Base-by-base conservation (phyloP, 2,113 vertebrate species). In the Mystacornis crossleyi region DNA sequence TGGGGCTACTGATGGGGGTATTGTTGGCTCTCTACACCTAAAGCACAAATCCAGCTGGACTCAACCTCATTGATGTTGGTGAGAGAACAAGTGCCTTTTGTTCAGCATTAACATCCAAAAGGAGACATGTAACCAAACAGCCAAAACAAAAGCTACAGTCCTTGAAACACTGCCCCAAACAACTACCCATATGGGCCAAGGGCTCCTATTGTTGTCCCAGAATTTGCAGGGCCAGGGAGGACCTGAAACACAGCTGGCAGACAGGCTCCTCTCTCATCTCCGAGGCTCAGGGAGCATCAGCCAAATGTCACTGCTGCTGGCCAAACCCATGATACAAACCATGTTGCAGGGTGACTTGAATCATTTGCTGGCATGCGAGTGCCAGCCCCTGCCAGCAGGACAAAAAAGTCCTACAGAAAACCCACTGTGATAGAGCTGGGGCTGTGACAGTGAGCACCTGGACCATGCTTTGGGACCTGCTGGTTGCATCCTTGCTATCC, bases 51-150 rank as follows among this genome's bases (percentile, higher is more conserved):
- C 86, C 89, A 93, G 83, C 80, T 93, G 91, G 86, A 89, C 64
- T 69, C 42, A 66, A 42, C 38, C 33, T 86, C 47, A 7, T 0
- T 65, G 89, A 83, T 95, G 60, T 12, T 2, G 0, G 36, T 38
- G 51, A 45, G 47, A 84, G 75, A 94, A 94, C 91, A 94, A 96
- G 53, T 36, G 53, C 28, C 43, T 91, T 86, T 94, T 96, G 73
- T 91, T 94, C 81, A 51, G 53, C 36, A 36, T 15, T 53, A 91
- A 81, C 28, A 60, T 67, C 47, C 66, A 75, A 89, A 47, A 67
- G 34, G 34, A 93, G 65, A 81, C 33, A 9, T 11, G 19, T 45
- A 93, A 87, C 73, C 48, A 55, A 91, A 91, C n/a, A 82, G 83
- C 42, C 72, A 83, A 95, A 92, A 86, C 45, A 86, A 95, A 89